phyloP scores from a whole-genome alignment of 2,888 invertebrate genomes.

The Drosophila parthenogenetica region DNA sequence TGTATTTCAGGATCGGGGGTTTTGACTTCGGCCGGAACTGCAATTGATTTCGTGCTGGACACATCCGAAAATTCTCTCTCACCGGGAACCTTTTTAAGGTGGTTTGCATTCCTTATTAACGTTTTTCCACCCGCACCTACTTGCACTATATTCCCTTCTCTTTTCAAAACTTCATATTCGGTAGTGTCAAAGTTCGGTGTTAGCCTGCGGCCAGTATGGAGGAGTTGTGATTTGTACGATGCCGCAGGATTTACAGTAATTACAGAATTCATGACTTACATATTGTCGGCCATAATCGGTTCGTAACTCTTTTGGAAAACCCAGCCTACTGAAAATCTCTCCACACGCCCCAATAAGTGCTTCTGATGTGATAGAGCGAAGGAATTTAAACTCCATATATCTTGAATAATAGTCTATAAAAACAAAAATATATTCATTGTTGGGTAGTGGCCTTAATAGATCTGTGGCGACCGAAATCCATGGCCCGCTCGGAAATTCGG shows the following conservation, averaged over 20 bases:
- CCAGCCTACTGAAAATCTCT: constrained; percentile 8
- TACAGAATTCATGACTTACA: background rate
- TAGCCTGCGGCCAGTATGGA: constrained; percentile 14
- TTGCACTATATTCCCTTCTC: no score
- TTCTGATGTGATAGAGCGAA: constrained; percentile 1
- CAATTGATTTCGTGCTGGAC: no score
- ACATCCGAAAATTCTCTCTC: no score
- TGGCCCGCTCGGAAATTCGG: background rate
- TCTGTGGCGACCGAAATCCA: background rate
- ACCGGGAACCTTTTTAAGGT: no score
- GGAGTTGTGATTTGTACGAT: constrained; percentile 2
- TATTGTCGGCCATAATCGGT: constrained; percentile 2
- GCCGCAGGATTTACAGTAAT: background rate
- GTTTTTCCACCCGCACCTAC: no score
- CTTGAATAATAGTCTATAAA: constrained; percentile 6
- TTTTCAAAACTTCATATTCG: no score
- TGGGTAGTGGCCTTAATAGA: background rate
- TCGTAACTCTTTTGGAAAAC: constrained; percentile 5
- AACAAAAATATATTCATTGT: background rate
- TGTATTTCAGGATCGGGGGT: no score
- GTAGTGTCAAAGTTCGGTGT: no score
- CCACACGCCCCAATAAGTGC: background rate
- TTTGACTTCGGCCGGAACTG: no score
- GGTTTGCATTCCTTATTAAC: no score
- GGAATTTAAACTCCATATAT: constrained; percentile 12